A percentile compares a stretch with the other conserved stretches of the same genome.
Evolutionary conservation across 2,113 vertebrate species (phyloP).

Genomic region (Albula glossodonta): DNA sequence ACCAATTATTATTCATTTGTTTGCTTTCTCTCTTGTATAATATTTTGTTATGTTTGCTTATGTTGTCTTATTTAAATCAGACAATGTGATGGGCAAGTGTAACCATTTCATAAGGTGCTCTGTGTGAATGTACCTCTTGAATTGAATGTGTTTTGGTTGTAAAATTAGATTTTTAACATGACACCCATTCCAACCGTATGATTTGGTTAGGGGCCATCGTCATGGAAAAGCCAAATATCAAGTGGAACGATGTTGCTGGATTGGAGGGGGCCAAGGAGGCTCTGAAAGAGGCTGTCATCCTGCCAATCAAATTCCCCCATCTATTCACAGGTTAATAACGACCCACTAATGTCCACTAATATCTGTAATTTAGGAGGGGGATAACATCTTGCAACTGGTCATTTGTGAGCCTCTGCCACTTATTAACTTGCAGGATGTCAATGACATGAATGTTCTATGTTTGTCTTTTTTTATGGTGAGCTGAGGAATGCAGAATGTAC

Average conservation of each 20-base stretch:
- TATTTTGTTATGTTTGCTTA: too few species aligned
- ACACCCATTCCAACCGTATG: background rate
- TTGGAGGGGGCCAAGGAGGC: conserved; percentile 96
- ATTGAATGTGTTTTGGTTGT: background rate
- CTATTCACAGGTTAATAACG: conserved; percentile 86
- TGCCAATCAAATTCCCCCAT: conserved; percentile 98
- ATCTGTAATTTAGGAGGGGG: background rate
- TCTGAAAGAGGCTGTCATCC: conserved; percentile 95
- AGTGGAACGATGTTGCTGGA: conserved; percentile 94
- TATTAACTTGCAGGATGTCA: background rate
- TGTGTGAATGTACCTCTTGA: background rate
- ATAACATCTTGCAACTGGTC: background rate
- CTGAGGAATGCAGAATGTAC: too few species aligned
- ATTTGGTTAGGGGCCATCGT: conserved; percentile 86
- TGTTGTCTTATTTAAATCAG: too few species aligned
- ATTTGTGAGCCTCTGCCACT: background rate
- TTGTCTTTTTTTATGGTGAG: background rate
- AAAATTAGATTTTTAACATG: background rate
- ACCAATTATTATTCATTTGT: background rate
- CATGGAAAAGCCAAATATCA: conserved; percentile 93
- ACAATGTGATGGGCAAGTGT: too few species aligned
- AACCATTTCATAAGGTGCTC: background rate
- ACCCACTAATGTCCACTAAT: too few species aligned
- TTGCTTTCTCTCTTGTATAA: background rate
- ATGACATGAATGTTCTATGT: background rate